Evolutionary conservation across 2,113 vertebrate genomes (phyloP), one percentile per base, ranked within the genome.

Genomic region (Paraplagusia blochii): DNA sequence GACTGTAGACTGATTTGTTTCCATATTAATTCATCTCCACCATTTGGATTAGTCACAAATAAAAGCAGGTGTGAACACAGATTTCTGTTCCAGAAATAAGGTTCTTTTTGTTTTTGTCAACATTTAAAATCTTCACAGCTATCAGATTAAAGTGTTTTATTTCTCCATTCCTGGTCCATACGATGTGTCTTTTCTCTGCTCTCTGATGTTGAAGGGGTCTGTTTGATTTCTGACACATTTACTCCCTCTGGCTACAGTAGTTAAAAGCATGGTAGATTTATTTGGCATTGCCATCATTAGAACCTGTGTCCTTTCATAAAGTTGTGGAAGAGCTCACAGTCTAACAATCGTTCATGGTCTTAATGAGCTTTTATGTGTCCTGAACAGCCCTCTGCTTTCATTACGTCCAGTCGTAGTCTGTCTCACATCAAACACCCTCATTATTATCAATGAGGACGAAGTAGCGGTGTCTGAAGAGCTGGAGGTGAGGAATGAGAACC

Each of bases 301-400:
- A 82, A 74, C 55, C 56, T 53, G 66, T 10, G 45, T 46, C 51
- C 72, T 58, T 61, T 64, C 46, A 66, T 60, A 51, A 68, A 75
- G 22, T 75, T 71, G 58, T 63, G 80, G 58, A 72, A 72, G 79
- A 79, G 78, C 77, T 74, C 47, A 19, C 22, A 59, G 63, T 50
- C 15, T 82, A 81, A 83, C 75, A 75, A 69, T 63, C 47, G 74
- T 72, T 76, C 68, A 44, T 53, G 72, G 79, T 56, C 85, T 79
- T 87, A 85, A 87, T 82, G 79, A 69, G 85, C 78, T 85, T 87
- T 86, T 72, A 84, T 84, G 84, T 83, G 74, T 78, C 80, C 82
- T 78, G 75, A 79, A 76, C 80, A 71, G 82, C 83, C 61, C 73
- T 72, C 77, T 79, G 71, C 81, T 79, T 84, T 89, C 77, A 81